Conservation (phyloP, 1,140 invertebrate species). For the Bombus picipes region DNA sequence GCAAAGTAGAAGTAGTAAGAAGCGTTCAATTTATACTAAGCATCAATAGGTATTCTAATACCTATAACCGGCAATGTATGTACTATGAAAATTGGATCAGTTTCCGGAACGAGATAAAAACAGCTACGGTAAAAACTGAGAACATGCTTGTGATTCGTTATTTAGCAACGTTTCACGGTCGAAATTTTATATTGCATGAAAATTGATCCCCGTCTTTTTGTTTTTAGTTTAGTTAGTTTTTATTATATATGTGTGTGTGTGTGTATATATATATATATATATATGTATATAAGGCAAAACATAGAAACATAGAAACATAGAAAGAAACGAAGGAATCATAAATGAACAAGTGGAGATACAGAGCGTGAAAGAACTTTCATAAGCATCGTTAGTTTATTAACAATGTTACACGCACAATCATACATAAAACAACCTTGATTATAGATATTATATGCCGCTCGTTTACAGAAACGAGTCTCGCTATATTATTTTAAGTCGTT, state of each 20-base stretch:
- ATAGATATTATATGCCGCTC: slow-evolving; percentile 74
- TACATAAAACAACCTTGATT: slow-evolving; percentile 80
- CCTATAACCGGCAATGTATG: too few relatives aligned
- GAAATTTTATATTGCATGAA: not conserved
- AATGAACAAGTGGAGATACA: not conserved
- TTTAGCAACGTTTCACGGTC: not conserved
- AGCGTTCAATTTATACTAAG: not conserved
- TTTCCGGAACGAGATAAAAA: not conserved
- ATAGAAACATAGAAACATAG: too few relatives aligned
- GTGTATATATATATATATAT: too few relatives aligned
- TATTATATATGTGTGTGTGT: not conserved
- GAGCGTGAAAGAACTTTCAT: slow-evolving; percentile 66
- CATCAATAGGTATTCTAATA: not conserved
- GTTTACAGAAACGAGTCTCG: slow-evolving; percentile 70
- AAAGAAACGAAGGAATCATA: not conserved
- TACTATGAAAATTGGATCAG: not conserved
- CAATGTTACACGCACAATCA: slow-evolving; percentile 81
- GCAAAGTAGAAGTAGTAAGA: not conserved
- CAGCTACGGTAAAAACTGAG: not conserved
- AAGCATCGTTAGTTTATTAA: slow-evolving; percentile 82
- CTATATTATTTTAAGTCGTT: slow-evolving; percentile 77
- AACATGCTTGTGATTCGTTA: not conserved
- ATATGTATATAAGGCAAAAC: not conserved
- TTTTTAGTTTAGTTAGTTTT: not conserved
- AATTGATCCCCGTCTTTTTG: not conserved